Percentiles rank a stretch among this genome's conserved stretches.
Evolutionary conservation across 2,113 vertebrate genomes (phyloP).

Genomic region (Dasyprocta punctata): DNA sequence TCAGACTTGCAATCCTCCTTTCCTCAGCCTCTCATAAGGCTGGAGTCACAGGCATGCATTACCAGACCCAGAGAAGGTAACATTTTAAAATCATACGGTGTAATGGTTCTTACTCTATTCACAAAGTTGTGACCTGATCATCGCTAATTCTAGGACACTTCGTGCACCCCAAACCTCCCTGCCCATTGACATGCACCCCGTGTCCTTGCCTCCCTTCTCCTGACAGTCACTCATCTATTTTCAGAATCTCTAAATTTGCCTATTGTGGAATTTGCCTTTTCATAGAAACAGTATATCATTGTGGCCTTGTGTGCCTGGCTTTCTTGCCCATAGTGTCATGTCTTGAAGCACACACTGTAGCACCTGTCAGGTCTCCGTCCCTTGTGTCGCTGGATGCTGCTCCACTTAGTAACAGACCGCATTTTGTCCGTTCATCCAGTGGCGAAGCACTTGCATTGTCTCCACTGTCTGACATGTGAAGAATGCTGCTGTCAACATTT

Average conservation of each 20-base stretch:
- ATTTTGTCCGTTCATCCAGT: background rate
- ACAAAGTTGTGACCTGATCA: background rate
- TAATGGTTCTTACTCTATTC: background rate
- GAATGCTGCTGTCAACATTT: background rate
- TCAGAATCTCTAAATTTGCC: background rate
- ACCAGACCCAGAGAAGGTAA: no score
- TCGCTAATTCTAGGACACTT: background rate
- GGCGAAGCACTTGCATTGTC: background rate
- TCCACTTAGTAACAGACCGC: background rate
- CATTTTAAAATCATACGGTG: background rate
- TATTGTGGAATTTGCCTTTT: background rate
- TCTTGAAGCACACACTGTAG: background rate
- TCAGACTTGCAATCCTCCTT: background rate
- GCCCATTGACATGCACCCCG: background rate
- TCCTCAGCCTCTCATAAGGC: background rate
- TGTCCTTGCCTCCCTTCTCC: background rate
- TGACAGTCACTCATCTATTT: background rate
- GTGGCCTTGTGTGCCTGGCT: background rate
- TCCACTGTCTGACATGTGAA: background rate
- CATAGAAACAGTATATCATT: background rate
- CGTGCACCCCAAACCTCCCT: background rate
- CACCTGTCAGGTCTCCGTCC: background rate
- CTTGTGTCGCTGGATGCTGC: background rate
- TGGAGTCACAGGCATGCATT: no score
- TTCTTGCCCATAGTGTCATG: background rate